Percentiles rank a stretch among this genome's conserved stretches.
These are phyloP conservation scores for Pachyuromys duprasi DNA, from an alignment of 2,797 vertebrate species.

Conservation along the genomic window DNA sequence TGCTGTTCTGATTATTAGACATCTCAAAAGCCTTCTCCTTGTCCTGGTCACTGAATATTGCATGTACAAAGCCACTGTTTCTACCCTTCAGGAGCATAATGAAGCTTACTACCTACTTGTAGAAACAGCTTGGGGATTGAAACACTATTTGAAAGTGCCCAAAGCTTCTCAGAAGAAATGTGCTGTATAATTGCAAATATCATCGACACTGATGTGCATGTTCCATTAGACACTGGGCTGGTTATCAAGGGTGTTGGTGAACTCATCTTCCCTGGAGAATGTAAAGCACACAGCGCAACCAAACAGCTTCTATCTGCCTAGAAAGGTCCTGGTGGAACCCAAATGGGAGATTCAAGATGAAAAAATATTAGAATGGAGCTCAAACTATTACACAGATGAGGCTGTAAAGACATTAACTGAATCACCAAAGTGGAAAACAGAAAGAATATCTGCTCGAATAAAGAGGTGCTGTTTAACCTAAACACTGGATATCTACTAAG, in stretches of 20 bases:
- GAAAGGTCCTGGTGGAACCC: not conserved
- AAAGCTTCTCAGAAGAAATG: conserved; percentile 79
- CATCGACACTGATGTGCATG: conserved; percentile 73
- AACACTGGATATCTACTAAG: not conserved
- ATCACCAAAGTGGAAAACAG: not conserved
- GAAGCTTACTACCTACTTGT: conserved; percentile 70
- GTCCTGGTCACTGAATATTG: conserved; percentile 54
- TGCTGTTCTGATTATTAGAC: conserved; percentile 72
- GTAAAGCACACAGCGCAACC: not conserved
- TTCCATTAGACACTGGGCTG: conserved; percentile 71
- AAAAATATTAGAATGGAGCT: not conserved
- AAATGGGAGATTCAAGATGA: not conserved
- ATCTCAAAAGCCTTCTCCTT: conserved; percentile 62
- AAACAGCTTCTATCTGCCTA: not conserved
- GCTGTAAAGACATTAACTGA: not conserved
- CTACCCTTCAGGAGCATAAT: conserved; percentile 72
- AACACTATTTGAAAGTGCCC: conserved; percentile 77
- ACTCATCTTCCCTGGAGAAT: conserved; percentile 47
- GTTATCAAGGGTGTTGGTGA: conserved; percentile 57
- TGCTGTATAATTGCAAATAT: conserved; percentile 80
- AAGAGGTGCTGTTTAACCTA: not conserved
- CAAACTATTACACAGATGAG: conserved; percentile 22
- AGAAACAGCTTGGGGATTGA: conserved; percentile 59
- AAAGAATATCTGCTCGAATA: not conserved
- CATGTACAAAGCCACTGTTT: conserved; percentile 49